Conservation (phyloP, 1,140 invertebrate species). For the Heliconius nattereri region DNA sequence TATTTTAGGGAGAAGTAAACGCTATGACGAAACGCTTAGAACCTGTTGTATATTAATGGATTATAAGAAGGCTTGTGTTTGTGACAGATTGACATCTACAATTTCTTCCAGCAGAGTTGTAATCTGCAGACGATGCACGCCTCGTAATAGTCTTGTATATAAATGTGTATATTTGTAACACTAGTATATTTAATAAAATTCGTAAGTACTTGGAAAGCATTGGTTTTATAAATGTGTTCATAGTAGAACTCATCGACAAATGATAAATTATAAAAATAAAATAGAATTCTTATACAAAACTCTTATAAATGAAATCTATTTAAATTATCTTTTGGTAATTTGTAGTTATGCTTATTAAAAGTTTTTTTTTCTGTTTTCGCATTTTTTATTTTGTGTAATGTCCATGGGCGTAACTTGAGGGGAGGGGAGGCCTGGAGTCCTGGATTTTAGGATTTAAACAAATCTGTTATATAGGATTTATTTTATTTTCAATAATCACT, state of each 20-base stretch:
- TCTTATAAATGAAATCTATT: too few species aligned
- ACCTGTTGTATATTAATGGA: constrained; percentile 28
- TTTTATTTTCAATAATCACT: too few species aligned
- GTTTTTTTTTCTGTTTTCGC: neutral
- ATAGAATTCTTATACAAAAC: too few species aligned
- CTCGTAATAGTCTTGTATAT: constrained; percentile 8
- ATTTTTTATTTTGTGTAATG: neutral
- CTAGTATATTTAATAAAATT: constrained; percentile 10
- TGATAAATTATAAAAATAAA: too few species aligned
- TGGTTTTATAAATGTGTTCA: too few species aligned
- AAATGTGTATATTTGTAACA: constrained; percentile 1
- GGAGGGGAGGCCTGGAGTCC: too few species aligned
- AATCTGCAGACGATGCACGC: constrained; percentile 35
- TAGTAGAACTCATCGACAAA: too few species aligned
- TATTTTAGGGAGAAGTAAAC: neutral
- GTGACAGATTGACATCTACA: constrained; percentile 55
- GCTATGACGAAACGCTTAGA: neutral
- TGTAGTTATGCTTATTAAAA: neutral
- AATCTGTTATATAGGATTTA: too few species aligned
- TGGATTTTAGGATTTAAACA: too few species aligned
- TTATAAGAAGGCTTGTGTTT: constrained; percentile 40
- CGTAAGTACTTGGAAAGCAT: neutral
- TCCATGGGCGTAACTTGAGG: too few species aligned
- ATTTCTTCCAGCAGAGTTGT: constrained; percentile 42
- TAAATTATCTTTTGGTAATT: too few species aligned